Evolutionary conservation across 2,113 vertebrate genomes (phyloP), one percentile per base, ranked within the genome.

Genomic region (Channa maculata): DNA sequence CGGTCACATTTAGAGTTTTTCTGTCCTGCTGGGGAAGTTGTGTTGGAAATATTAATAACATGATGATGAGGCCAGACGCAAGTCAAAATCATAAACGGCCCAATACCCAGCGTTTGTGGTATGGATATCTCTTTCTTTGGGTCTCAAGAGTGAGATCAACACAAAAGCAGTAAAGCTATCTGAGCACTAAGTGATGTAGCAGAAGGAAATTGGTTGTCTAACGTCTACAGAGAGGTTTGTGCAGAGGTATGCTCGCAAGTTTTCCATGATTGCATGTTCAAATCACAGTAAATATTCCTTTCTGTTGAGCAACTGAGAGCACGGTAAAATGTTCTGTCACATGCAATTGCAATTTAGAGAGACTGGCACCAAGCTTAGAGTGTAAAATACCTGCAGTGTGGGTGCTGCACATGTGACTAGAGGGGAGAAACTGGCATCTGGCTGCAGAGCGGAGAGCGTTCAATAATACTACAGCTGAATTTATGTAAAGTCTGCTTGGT

Each of bases 191-290:
- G 82, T 88, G 87, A 67, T 93, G 72, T 51, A 90, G 57, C 93
- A 94, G 93, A 93, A 88, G 89, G 84, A 90, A 90, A 74, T 74
- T 63, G 76, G 81, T 84, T 84, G 85, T 91, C 82, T 86, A 49
- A 88, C 73, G 87, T 92, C 89, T 88, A 61, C 88, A 80, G 80
- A 80, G 86, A 78, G 85, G 77, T 85, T 90, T 82, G 83, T 77
- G 71, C 88, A 89, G 85, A 89, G 85, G 83, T 88, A 92, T 88
- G 86, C 84, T 83, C 48, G 12, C 83, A 88, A 88, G 86, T 79
- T 90, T 93, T 91, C 84, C 90, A 91, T 88, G 86, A 89, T 92
- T 91, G 76, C 83, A 86, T 84, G 85, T 89, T 92, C 85, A 88
- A 86, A 89, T 92, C 88, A 85, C 87, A 89, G 75, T 86, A 89